phyloP scores from a whole-genome alignment of 2,888 invertebrate species.

The Cryptops parisi region DNA sequence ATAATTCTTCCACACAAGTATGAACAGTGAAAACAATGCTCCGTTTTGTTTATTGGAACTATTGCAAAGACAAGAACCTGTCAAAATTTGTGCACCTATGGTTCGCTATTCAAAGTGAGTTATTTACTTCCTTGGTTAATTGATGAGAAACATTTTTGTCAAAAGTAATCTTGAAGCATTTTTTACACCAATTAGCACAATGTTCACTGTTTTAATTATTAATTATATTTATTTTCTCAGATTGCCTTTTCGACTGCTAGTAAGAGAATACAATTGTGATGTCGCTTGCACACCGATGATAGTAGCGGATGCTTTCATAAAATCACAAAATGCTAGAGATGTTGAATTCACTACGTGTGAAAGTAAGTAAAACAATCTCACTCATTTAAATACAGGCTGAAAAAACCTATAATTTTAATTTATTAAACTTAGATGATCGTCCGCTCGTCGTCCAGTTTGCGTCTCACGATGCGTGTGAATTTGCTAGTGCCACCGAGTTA shows the following conservation, averaged over 20 bases:
- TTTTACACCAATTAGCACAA: not conserved
- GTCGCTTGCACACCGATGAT: slow-evolving; percentile 95
- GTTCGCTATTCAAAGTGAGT: slow-evolving; percentile 76
- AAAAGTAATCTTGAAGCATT: too few species aligned
- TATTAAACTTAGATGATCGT: slow-evolving; percentile 45
- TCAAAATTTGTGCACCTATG: slow-evolving; percentile 88
- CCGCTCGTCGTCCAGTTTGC: slow-evolving; percentile 93
- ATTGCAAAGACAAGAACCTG: slow-evolving; percentile 45
- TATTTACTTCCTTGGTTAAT: too few species aligned
- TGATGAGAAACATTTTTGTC: not conserved
- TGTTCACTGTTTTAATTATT: not conserved
- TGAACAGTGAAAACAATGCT: too few species aligned
- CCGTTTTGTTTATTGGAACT: too few species aligned
- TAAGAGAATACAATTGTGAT: slow-evolving; percentile 69
- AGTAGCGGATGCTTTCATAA: slow-evolving; percentile 80
- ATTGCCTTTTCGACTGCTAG: slow-evolving; percentile 57
- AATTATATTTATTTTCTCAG: slow-evolving; percentile 33
- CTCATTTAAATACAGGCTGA: too few species aligned
- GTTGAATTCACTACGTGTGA: slow-evolving; percentile 57
- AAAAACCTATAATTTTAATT: too few species aligned
- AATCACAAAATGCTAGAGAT: slow-evolving; percentile 67
- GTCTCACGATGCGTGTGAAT: slow-evolving; percentile 64
- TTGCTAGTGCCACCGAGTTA: slow-evolving; percentile 69
- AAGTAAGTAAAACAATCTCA: slow-evolving; percentile 1
- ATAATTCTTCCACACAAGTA: too few species aligned